Base-by-base conservation (phyloP, 2,113 vertebrate genomes). In the Hystrix brachyura region DNA sequence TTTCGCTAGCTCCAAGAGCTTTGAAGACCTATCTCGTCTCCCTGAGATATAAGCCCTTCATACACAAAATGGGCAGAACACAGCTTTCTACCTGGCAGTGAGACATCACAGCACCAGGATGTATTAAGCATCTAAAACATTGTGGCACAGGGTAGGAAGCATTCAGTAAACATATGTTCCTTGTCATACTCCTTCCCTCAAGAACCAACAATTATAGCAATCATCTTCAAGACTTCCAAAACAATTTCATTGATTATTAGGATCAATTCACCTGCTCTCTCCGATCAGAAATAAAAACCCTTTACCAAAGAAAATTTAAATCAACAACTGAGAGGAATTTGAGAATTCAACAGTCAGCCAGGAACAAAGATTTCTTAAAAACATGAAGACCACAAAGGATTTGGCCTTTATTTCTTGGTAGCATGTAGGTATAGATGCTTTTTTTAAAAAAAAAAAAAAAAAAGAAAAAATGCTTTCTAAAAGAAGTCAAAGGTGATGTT, bases 241-340 rank as follows among this genome's bases (percentile, higher is more conserved):
- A 89, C 46, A 92, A 83, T 69, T 67, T 91, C 80, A 60, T 76
- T 95, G 72, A 46, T 95, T 69, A 94, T n/a, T 86, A 81, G 27
- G 17, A 90, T 96, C 64, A 90, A 79, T 74, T 84, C 29, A 97
- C 23, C 59, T 96, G 34, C n/a, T 92, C 25, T 80, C 10, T 85
- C n/a, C 93, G 21, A 14, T 91, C 83, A 94, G 62, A 95, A 96
- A 87, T 87, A 79, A 79, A 81, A n/a, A 27, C 0, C 7, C 13
- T 38, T 72, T 81, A 90, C 76, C 38, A 86, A 95, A 88, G 34
- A 91, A 94, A 87, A 81, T 79, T 83, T 88, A 59, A 46, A 67
- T 64, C 76, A 86, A 11, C 79, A 46, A 48, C 67, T 86, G 5
- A 79, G 23, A 82, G 15, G 48, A 78, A 95, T 67, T 65, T 78